Percentiles rank a stretch among this genome's conserved stretches.
Conservation (phyloP, 2,797 vertebrate species). For the Botia almorhae region DNA sequence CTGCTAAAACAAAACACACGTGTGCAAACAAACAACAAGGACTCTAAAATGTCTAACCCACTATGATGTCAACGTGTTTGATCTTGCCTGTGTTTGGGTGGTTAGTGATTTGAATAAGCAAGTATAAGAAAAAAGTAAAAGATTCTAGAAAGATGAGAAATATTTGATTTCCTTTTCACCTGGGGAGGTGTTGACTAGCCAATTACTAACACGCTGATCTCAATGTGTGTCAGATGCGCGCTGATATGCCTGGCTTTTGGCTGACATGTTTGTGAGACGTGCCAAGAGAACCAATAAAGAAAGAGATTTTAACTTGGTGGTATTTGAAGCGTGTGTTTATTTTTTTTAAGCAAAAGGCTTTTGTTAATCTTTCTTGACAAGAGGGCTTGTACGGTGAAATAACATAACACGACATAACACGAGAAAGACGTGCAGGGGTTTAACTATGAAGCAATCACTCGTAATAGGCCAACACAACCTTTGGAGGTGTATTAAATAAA, state of each 20-base stretch:
- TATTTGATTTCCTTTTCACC: conserved; percentile 61
- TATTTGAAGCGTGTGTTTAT: conserved; percentile 29
- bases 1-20: neutral
- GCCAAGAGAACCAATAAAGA: conserved; percentile 31
- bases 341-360: conserved; percentile 23
- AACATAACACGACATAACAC: conserved; percentile 2
- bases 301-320: conserved; percentile 19
- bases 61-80: neutral
- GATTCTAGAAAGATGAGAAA: conserved; percentile 59
- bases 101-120: conserved; percentile 67
- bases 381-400: conserved; percentile 13
- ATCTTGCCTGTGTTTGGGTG: conserved; percentile 58
- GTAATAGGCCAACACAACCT: conserved; percentile 17
- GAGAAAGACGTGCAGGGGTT: conserved; percentile 9
- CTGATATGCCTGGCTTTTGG: conserved; percentile 15
- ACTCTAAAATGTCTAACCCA: neutral
- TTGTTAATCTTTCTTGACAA: conserved; percentile 42
- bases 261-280: conserved; percentile 24
- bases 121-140: conserved; percentile 61
- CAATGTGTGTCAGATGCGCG: conserved; percentile 54
- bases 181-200: conserved; percentile 68
- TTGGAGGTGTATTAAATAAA: conserved; percentile 34
- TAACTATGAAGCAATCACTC: neutral
- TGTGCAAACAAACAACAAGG: neutral
- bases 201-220: conserved; percentile 70